A percentile compares a stretch with the other conserved stretches of the same genome.
Evolutionary conservation across 1,140 invertebrate genomes (phyloP).

Genomic region (Phortica variegata): DNA sequence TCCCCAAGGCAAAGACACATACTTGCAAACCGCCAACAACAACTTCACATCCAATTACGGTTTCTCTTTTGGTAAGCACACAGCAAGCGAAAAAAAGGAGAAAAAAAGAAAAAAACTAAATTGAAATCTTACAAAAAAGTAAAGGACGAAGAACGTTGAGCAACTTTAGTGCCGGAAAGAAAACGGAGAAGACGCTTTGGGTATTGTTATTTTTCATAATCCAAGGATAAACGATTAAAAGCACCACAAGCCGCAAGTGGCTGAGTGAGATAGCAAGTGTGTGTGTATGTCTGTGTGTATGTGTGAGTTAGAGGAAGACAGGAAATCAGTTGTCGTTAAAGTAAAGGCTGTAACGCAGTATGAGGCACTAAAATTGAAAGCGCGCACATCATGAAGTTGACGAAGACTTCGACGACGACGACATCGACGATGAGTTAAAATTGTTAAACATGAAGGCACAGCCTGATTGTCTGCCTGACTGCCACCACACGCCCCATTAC

Average conservation of each 20-base stretch:
- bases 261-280: no score
- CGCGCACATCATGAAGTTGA: slow-evolving; percentile 31
- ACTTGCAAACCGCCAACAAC: slow-evolving; percentile 19
- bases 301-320: slow-evolving; percentile 2
- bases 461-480: neutral
- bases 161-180: no score
- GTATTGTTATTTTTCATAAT: slow-evolving; percentile 41
- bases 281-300: no score
- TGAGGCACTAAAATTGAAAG: slow-evolving; percentile 23
- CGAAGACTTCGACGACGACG: no score
- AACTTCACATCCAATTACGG: slow-evolving; percentile 39
- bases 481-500: no score
- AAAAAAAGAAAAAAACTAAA: no score
- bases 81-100: no score
- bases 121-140: neutral
- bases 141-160: slow-evolving; percentile 5
- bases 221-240: slow-evolving; percentile 41
- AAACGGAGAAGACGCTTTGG: slow-evolving; percentile 38
- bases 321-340: slow-evolving; percentile 3
- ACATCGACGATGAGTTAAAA: no score
- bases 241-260: slow-evolving; percentile 43
- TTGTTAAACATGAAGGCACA: no score
- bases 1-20: neutral
- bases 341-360: slow-evolving; percentile 10
- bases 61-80: slow-evolving; percentile 19